Conservation (phyloP, 2,113 vertebrate species). For the Orycteropus afer region DNA sequence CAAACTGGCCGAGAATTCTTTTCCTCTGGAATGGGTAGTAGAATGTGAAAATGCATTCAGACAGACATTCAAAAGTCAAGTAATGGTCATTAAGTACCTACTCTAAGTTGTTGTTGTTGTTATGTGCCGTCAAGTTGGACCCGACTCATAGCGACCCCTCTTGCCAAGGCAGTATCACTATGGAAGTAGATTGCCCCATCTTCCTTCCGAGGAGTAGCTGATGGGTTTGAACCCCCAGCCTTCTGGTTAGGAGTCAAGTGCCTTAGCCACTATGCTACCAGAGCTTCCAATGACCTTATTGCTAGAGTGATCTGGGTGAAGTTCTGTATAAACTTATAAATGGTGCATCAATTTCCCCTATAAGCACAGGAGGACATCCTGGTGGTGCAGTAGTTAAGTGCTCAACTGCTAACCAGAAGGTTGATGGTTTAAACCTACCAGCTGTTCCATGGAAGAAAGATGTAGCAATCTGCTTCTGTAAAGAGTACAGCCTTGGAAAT, state of each 20-base stretch:
- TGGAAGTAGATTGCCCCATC: too few species aligned
- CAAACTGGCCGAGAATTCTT: slow-evolving; percentile 28
- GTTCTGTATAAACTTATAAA: not conserved
- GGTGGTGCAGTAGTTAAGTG: not conserved
- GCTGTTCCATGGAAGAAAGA: too few species aligned
- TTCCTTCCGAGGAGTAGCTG: too few species aligned
- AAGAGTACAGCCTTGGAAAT: not conserved
- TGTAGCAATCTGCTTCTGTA: not conserved
- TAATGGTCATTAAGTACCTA: not conserved
- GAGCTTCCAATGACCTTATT: not conserved
- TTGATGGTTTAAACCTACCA: not conserved
- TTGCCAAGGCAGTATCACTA: too few species aligned
- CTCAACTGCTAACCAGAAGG: not conserved
- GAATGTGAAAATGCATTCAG: not conserved
- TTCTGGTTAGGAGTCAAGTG: too few species aligned
- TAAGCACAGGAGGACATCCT: not conserved
- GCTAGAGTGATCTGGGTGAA: not conserved
- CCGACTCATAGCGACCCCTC: too few species aligned
- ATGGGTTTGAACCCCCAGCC: too few species aligned
- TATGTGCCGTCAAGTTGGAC: too few species aligned
- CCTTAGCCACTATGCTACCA: too few species aligned
- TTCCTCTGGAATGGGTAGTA: not conserved
- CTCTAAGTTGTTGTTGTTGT: not conserved
- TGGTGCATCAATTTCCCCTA: not conserved
- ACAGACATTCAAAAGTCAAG: not conserved